Conservation (phyloP, 1,140 invertebrate genomes). For the Andricus grossulariae region DNA sequence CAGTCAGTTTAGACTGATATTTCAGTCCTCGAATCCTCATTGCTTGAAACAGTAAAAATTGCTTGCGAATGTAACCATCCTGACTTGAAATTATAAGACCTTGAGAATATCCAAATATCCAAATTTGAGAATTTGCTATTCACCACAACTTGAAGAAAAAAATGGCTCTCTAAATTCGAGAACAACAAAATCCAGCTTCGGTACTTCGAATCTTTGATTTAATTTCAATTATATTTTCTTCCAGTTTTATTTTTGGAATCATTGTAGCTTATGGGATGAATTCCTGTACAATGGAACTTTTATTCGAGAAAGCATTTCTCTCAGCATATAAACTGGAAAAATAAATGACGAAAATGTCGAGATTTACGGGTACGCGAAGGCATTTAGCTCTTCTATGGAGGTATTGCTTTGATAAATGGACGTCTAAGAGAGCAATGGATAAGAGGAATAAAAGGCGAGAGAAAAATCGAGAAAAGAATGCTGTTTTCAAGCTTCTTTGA, state of each 20-base stretch:
- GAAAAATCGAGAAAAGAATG: not conserved
- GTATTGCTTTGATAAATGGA: slow-evolving; percentile 63
- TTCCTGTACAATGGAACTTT: slow-evolving; percentile 7
- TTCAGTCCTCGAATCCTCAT: too few species aligned
- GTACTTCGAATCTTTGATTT: too few species aligned
- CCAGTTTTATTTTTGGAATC: not conserved
- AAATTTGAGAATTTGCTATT: too few species aligned
- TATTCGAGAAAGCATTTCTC: not conserved
- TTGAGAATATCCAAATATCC: too few species aligned
- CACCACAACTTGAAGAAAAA: too few species aligned
- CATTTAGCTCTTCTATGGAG: slow-evolving; percentile 66
- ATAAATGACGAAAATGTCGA: slow-evolving; percentile 52
- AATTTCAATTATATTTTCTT: too few species aligned
- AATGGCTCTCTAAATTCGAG: too few species aligned
- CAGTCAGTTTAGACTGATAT: too few species aligned
- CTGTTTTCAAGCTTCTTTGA: not conserved
- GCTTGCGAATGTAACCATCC: too few species aligned
- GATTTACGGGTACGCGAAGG: slow-evolving; percentile 68
- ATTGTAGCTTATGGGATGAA: not conserved
- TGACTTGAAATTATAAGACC: too few species aligned
- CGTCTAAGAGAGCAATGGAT: slow-evolving; percentile 55
- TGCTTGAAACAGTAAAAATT: too few species aligned
- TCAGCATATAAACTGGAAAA: slow-evolving; percentile 33
- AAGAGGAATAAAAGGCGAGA: slow-evolving; percentile 5
- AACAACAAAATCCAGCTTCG: too few species aligned